Evolutionary conservation across 1,140 invertebrate genomes (phyloP), one percentile per base, ranked within the genome.

Genomic region (Drosophila prosaltans): DNA sequence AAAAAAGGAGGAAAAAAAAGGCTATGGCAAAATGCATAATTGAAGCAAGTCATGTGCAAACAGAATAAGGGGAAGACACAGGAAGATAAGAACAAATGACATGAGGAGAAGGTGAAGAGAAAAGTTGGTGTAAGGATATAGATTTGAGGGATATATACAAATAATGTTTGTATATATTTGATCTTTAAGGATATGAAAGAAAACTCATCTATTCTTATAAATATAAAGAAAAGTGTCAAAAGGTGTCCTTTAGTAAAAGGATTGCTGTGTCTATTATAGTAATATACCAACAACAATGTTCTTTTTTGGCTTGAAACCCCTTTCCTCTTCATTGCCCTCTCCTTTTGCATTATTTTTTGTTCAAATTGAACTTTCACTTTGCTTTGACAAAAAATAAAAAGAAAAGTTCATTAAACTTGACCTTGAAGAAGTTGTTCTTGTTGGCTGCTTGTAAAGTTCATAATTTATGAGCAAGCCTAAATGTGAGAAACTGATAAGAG

Each of bases 11-110:
- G 16, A 59, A 65, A 43, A 30, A 30, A 30, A 30, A 30, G 28
- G 32, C 51, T 24, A 62, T 16, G 39, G 65, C 65, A 64, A 59
- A 73, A 73, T 54, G 71, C 72, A 83, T 79, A 83, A 83, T 80
- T 72, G 80, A 83, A 39, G 72, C 80, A 83, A 83, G 80, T 83
- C 80, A 83, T 82, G 75, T 61, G 72, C 78, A 51, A 51, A 51
- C 6, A 24, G 45, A 51, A 51, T 26, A 1, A 48, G 45, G 45
- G 32, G 58, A 61, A 9, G 21, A 16, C 3, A 7, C 2, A 24
- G 26, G 60, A 30, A 16, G 48, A 36, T 2, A 7, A 36, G 6
- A 36, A 4, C 3, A 7, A 36, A 36, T 36, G 32, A 16, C 0
- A 16, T 16, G 32, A 6, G 6, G 32, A 36, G 1, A 6, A 36